Conservation (phyloP, 2,888 invertebrate species). For the Apodemia zela region DNA sequence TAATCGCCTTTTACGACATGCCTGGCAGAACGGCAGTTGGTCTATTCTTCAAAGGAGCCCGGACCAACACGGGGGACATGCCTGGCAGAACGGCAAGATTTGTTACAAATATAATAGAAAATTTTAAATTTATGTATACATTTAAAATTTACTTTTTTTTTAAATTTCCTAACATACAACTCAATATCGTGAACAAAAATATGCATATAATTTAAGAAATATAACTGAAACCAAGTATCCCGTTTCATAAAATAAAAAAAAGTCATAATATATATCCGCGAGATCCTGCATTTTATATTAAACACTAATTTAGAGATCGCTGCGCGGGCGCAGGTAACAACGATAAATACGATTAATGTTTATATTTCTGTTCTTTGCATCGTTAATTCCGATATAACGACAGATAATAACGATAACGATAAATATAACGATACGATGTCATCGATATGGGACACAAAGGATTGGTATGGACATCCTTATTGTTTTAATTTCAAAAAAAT, state of each 20-base stretch:
- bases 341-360: constrained; percentile 66
- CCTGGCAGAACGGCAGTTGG: no score
- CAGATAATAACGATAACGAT: constrained; percentile 76
- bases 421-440: constrained; percentile 67
- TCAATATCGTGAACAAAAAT: neutral
- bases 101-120: no score
- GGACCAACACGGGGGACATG: no score
- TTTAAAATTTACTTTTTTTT: no score
- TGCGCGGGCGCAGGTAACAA: constrained; percentile 41
- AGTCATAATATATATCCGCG: constrained; percentile 15
- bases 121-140: no score
- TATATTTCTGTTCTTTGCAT: constrained; percentile 67
- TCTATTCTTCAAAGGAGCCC: no score
- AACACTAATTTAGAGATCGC: constrained; percentile 38
- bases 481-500: neutral
- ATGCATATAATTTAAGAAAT: neutral
- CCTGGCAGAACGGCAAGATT: no score
- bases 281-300: constrained; percentile 24
- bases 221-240: constrained; percentile 3
- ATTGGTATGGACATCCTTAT: constrained; percentile 31
- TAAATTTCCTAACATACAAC: no score
- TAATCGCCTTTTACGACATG: no score
- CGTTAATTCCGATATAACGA: constrained; percentile 73
- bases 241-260: constrained; percentile 8
- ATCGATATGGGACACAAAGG: constrained; percentile 59